Evolutionary conservation across 2,113 vertebrate species (phyloP).

Genomic region (Macaca nemestrina): DNA sequence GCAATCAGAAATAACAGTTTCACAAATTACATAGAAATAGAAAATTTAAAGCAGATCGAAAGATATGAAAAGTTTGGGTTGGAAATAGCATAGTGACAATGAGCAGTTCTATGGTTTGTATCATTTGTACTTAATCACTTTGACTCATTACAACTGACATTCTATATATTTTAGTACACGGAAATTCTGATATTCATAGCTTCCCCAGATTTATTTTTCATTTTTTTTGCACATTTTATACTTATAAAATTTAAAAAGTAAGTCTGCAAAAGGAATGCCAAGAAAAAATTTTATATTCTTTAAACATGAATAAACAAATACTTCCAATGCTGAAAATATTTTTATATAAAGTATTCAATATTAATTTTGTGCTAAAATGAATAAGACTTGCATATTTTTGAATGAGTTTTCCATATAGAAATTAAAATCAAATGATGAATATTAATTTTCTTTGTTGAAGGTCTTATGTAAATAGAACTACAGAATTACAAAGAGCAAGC

Average conservation of each 20-base stretch:
- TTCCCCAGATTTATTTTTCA: background rate
- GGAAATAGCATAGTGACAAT: constrained; percentile 42
- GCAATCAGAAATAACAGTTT: constrained; percentile 71
- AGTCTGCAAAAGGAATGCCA: background rate
- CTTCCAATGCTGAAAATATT: background rate
- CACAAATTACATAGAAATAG: constrained; percentile 63
- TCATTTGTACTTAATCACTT: constrained; percentile 60
- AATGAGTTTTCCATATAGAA: background rate
- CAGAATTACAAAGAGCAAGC: background rate
- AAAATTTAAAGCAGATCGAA: constrained; percentile 67
- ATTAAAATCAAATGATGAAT: background rate
- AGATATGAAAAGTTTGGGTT: background rate
- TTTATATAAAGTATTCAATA: background rate
- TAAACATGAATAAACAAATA: background rate
- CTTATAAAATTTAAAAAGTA: background rate
- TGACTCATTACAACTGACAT: constrained; percentile 54
- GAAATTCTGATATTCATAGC: background rate
- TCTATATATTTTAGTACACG: constrained; percentile 56
- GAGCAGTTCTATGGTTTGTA: constrained; percentile 55
- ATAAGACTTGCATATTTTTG: background rate
- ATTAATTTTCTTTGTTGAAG: background rate
- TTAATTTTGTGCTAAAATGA: constrained; percentile 1
- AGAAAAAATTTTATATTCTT: background rate
- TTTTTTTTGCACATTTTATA: background rate
- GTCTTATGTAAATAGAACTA: constrained; percentile 1